phyloP scores from a whole-genome alignment of 2,888 invertebrate genomes.

The Liposcelis brunnea region DNA sequence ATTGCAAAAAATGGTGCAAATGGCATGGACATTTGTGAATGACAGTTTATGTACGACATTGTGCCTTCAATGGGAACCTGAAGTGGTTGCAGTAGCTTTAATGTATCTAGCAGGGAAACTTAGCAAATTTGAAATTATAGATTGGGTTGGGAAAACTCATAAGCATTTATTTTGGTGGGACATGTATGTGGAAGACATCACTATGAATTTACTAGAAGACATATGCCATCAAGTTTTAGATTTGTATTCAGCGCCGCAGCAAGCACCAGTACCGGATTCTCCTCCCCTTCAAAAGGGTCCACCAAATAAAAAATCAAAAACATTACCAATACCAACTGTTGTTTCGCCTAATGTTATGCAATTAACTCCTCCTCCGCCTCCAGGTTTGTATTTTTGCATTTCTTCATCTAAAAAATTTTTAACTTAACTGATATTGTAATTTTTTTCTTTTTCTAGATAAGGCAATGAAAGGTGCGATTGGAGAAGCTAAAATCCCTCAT shows the following conservation, averaged over 20 bases:
- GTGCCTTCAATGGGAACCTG: constrained; percentile 96
- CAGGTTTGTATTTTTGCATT: no score
- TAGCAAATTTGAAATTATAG: constrained; percentile 84
- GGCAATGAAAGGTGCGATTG: no score
- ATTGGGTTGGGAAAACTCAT: constrained; percentile 68
- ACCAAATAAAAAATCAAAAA: neutral
- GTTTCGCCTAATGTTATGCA: neutral
- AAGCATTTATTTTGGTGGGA: constrained; percentile 93
- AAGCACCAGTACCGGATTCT: constrained; percentile 15
- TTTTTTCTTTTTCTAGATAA: no score
- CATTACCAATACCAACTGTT: neutral
- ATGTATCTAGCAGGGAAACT: constrained; percentile 94
- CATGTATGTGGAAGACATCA: constrained; percentile 89
- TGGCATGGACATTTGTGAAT: constrained; percentile 99
- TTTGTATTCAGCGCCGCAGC: constrained; percentile 45
- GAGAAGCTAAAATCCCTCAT: no score
- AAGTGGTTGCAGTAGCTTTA: constrained; percentile 91
- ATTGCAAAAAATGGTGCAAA: constrained; percentile 91
- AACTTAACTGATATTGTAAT: no score
- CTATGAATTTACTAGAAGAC: constrained; percentile 81
- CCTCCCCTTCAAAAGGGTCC: constrained; percentile 12
- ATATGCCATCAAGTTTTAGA: constrained; percentile 43
- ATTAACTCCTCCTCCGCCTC: neutral
- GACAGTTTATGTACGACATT: constrained; percentile 94
- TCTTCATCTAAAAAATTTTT: no score